These are phyloP conservation scores for Leucoraja erinaceus DNA, from an alignment of 2,113 vertebrate genomes.

Conservation along the genomic window DNA sequence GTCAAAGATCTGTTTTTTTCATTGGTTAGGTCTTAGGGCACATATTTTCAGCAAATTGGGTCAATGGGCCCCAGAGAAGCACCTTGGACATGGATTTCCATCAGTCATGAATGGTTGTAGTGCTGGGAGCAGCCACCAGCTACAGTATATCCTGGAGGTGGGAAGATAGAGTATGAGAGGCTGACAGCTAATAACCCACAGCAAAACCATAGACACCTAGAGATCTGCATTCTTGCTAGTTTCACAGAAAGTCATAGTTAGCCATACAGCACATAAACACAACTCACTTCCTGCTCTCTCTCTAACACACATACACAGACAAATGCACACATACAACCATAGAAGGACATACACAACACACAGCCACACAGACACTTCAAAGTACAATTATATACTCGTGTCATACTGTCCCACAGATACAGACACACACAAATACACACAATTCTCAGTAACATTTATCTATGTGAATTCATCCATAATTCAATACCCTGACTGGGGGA, in stretches of 20 bases:
- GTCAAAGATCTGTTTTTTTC: neutral
- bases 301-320: neutral
- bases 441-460: slow-evolving; percentile 39
- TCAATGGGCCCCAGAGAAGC: neutral
- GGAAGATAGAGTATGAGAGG: neutral
- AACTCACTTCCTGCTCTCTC: too few relatives aligned
- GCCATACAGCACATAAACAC: too few relatives aligned
- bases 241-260: too few relatives aligned
- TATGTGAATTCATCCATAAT: slow-evolving; percentile 59
- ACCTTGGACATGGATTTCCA: neutral
- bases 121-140: neutral
- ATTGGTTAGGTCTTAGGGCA: neutral
- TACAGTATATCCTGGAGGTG: neutral
- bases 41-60: neutral
- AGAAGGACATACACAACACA: neutral
- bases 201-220: neutral
- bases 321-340: neutral
- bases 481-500: slow-evolving; percentile 50
- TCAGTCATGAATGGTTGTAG: neutral
- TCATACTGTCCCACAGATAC: neutral
- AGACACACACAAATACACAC: neutral
- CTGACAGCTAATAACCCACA: neutral
- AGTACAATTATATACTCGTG: neutral
- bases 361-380: neutral
- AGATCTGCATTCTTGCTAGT: too few relatives aligned